Evolutionary conservation across 2,797 vertebrate species (phyloP).

Genomic region (Chiloscyllium punctatum): DNA sequence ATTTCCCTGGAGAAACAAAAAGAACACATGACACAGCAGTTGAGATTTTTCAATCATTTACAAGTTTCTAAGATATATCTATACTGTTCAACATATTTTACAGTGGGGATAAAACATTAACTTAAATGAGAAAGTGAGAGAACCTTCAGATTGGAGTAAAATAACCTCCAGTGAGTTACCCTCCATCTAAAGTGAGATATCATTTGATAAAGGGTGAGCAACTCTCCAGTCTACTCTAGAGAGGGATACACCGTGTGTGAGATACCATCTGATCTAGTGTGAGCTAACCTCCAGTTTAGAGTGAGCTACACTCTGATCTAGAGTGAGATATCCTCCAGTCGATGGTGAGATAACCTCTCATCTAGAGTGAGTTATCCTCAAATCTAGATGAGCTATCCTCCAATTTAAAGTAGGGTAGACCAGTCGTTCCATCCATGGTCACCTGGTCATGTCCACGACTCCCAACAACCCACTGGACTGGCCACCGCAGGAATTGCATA

Average conservation of each 20-base stretch:
- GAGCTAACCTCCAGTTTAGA: neutral
- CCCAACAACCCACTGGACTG: too few relatives aligned
- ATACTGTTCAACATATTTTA: neutral
- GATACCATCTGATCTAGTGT: neutral
- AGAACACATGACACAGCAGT: slow-evolving; percentile 18
- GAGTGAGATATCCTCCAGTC: too few relatives aligned
- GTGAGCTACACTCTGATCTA: neutral
- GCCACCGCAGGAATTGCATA: too few relatives aligned
- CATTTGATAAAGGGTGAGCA: neutral
- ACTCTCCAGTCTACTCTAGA: neutral
- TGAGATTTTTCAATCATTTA: neutral
- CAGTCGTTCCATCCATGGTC: too few relatives aligned
- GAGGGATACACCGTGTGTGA: neutral
- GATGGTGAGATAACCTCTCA: too few relatives aligned
- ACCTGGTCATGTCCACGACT: too few relatives aligned
- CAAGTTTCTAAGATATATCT: neutral
- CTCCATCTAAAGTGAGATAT: neutral
- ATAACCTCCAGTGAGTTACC: neutral
- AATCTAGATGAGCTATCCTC: neutral
- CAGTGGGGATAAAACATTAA: neutral
- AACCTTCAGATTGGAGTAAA: neutral
- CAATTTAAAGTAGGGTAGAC: too few relatives aligned
- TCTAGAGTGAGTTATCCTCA: neutral
- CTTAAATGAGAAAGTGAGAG: neutral
- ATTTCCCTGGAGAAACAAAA: slow-evolving; percentile 29